These are phyloP conservation scores for Sphaerophoria rueppellii DNA, from an alignment of 2,888 invertebrate genomes.

Conservation along the genomic window DNA sequence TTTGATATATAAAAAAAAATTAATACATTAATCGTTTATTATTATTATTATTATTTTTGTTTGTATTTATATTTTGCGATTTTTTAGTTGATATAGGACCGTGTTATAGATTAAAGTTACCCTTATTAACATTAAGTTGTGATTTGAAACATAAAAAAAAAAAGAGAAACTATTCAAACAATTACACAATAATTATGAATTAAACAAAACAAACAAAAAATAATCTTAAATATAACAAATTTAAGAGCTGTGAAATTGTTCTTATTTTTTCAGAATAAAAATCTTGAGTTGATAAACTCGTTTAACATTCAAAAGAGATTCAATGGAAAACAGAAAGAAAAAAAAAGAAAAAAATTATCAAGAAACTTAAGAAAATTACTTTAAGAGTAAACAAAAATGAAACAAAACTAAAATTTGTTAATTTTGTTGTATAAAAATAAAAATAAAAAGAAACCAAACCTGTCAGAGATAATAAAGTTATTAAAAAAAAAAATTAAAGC, in stretches of 20 bases:
- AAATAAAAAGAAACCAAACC: not conserved
- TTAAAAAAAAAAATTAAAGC: not conserved
- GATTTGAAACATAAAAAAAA: too few species aligned
- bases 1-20: not conserved
- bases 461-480: slow-evolving; percentile 14
- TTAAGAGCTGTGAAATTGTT: slow-evolving; percentile 34
- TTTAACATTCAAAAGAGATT: slow-evolving; percentile 17
- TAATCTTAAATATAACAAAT: not conserved
- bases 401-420: slow-evolving; percentile 7
- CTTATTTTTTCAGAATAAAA: slow-evolving; percentile 44
- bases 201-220: not conserved
- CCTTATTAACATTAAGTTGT: too few species aligned
- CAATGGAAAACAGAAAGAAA: slow-evolving; percentile 4
- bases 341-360: not conserved
- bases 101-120: too few species aligned
- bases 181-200: not conserved
- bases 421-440: slow-evolving; percentile 20
- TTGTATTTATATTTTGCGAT: too few species aligned
- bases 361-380: slow-evolving; percentile 1
- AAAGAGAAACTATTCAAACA: too few species aligned
- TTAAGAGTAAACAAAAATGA: not conserved
- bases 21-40: too few species aligned
- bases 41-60: too few species aligned
- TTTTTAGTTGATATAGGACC: too few species aligned
- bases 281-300: slow-evolving; percentile 5